These are phyloP conservation scores for Neoseiulus cucumeris DNA, from an alignment of 1,140 invertebrate species.

Conservation along the genomic window DNA sequence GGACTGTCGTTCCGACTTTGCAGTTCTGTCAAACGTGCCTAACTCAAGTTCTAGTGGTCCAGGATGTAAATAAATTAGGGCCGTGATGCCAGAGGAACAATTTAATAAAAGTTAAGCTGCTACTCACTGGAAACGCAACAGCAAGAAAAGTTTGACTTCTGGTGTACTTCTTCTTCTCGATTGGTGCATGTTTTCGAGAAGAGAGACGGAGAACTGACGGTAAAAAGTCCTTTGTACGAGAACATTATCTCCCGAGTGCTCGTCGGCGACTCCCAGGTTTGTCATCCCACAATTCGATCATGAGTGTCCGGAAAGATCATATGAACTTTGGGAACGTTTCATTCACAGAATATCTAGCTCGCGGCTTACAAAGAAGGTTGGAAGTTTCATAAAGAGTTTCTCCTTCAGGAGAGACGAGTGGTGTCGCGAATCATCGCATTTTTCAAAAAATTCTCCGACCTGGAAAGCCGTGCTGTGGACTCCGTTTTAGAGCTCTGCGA, in stretches of 20 bases:
- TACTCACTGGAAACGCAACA: too few species aligned
- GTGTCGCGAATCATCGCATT: constrained; percentile 90
- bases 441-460: constrained; percentile 69
- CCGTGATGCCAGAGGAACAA: too few species aligned
- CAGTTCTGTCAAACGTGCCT: too few species aligned
- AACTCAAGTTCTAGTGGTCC: too few species aligned
- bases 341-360: constrained; percentile 25
- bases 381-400: constrained; percentile 23
- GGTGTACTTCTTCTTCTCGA: too few species aligned
- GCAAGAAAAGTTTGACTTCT: constrained; percentile 60
- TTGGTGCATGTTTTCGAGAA: constrained; percentile 60
- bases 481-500: constrained; percentile 81
- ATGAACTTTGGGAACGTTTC: constrained; percentile 69
- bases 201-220: constrained; percentile 64
- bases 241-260: constrained; percentile 16
- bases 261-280: constrained; percentile 19
- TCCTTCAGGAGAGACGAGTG: constrained; percentile 65
- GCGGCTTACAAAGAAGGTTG: constrained; percentile 16
- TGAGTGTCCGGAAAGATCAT: constrained; percentile 48
- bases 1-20: too few species aligned
- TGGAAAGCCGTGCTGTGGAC: constrained; percentile 69
- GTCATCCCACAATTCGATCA: constrained; percentile 48
- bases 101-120: too few species aligned
- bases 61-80: too few species aligned
- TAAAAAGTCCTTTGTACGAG: constrained; percentile 36